Base-by-base conservation (phyloP, 2,888 invertebrate genomes). In the Andrena flavipes region DNA sequence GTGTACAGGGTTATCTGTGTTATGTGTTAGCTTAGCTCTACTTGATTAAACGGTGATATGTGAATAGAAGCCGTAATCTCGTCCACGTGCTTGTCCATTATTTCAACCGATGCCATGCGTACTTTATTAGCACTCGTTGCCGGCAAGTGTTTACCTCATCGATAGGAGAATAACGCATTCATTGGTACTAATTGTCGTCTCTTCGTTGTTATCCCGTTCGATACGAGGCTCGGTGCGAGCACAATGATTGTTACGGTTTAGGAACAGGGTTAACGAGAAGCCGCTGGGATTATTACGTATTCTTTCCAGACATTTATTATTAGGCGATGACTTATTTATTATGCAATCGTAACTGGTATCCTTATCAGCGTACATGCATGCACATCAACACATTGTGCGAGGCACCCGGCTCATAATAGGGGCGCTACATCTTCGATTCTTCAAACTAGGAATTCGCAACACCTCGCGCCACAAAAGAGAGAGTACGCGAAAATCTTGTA, bases 121-220 rank as follows among this genome's bases (percentile, higher is more conserved):
- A 72, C 67, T 84, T 84, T 76, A 81, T 81, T 84, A 81, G 74
- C 77, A 63, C 56, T 82, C 56, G 64, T 80, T 74, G 82, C 82
- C 75, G 78, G 30, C 69, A 20, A 67, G 72, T 79, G 79, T 87
- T 84, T 84, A 75, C 60, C 59, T 76, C 71, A 67, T 69, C 63
- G 69, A 56, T 56, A 23, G 30, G 35, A 30, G 76, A 51, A 60
- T n/a, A 63, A 56, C 68, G 48, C 80, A 82, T 84, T 72, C 74
- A 84, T 77, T 70, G 82, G 6, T 60, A 54, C 26, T 71, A 82
- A 64, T 84, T 78, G 75, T 64, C 68, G 26, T 35, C 42, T 68
- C 13, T 65, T 49, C 23, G 68, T 42, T 68, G 54, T 69, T 70
- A 70, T 76, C 6, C 29, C 30, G 16, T 30, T 62, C 30, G 59